Conservation (phyloP, 1,140 invertebrate genomes). For the Drosophila quadrilineata region DNA sequence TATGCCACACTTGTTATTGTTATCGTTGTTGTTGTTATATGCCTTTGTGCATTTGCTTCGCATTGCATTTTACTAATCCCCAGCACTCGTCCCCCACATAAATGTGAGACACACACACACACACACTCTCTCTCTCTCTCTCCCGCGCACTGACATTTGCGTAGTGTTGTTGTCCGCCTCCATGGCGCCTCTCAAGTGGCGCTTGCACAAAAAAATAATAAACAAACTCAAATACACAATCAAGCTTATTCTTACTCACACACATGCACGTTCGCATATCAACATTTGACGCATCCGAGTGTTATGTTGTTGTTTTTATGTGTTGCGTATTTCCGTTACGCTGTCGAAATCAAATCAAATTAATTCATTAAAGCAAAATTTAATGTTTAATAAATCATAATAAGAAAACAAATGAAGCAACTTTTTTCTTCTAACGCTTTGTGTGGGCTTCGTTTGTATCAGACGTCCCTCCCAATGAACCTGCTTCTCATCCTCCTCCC, state of each 20-base stretch:
- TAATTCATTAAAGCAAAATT: slow-evolving; percentile 74
- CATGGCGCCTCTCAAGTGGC: slow-evolving; percentile 51
- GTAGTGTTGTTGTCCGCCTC: slow-evolving; percentile 46
- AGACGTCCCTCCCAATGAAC: too few species aligned
- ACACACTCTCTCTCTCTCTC: neutral
- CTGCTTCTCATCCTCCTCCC: neutral
- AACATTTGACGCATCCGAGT: neutral
- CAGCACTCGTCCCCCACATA: neutral
- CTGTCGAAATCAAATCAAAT: slow-evolving; percentile 70
- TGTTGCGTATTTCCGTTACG: slow-evolving; percentile 42
- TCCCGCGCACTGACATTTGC: slow-evolving; percentile 44
- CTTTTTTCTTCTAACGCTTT: slow-evolving; percentile 3
- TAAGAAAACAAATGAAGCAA: slow-evolving; percentile 57
- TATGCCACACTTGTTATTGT: slow-evolving; percentile 17
- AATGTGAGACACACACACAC: too few species aligned
- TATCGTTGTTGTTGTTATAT: neutral
- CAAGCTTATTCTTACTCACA: neutral
- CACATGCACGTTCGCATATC: neutral
- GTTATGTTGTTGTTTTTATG: neutral
- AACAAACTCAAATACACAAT: slow-evolving; percentile 3
- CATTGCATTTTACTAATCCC: neutral
- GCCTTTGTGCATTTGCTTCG: slow-evolving; percentile 4
- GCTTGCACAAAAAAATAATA: slow-evolving; percentile 14
- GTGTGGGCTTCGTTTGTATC: neutral
- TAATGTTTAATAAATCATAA: slow-evolving; percentile 74